Evolutionary conservation across 2,888 invertebrate genomes (phyloP).

Genomic region (Nephrocerus scutellatus): DNA sequence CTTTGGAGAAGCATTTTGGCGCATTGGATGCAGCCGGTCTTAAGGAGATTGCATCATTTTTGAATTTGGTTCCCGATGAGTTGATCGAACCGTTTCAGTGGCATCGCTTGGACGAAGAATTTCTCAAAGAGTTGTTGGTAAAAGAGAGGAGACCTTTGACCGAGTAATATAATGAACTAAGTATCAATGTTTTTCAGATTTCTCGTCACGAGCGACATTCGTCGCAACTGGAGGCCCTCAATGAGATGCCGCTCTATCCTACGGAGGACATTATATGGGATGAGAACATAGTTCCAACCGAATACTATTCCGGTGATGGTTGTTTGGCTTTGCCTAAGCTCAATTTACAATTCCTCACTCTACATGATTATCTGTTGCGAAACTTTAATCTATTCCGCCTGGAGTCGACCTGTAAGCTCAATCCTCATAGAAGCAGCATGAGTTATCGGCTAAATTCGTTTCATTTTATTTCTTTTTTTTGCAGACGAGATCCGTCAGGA

Average conservation of each 20-base stretch:
- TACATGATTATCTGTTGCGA: constrained; percentile 94
- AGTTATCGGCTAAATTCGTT: too few species aligned
- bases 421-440: neutral
- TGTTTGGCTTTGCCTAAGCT: constrained; percentile 94
- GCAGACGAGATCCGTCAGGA: constrained; percentile 99
- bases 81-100: constrained; percentile 56
- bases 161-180: neutral
- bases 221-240: constrained; percentile 89
- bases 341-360: constrained; percentile 94
- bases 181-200: too few species aligned
- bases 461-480: constrained; percentile 57
- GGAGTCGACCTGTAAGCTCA: constrained; percentile 86
- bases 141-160: too few species aligned
- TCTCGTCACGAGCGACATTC: constrained; percentile 80
- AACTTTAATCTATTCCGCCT: constrained; percentile 96
- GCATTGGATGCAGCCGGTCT: constrained; percentile 64
- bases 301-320: constrained; percentile 93
- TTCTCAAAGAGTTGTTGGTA: constrained; percentile 81
- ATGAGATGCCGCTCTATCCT: constrained; percentile 97
- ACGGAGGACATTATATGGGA: constrained; percentile 99
- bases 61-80: constrained; percentile 79
- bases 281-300: constrained; percentile 96
- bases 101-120: constrained; percentile 72
- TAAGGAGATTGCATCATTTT: constrained; percentile 75
- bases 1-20: constrained; percentile 70